These are phyloP conservation scores for Ferrisia virgata DNA, from an alignment of 2,888 invertebrate genomes.

Conservation along the genomic window DNA sequence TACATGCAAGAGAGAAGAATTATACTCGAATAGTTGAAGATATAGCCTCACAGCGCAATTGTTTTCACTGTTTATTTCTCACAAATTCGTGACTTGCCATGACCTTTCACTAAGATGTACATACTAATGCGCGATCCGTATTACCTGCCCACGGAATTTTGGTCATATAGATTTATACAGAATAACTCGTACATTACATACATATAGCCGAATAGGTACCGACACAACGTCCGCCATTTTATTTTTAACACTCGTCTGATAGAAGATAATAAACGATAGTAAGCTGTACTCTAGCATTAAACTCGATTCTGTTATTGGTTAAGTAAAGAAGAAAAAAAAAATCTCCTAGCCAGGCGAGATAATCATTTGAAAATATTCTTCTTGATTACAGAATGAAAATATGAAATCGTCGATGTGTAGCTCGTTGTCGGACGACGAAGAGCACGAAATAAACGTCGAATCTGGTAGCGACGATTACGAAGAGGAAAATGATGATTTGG, in stretches of 20 bases:
- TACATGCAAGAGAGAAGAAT: background rate
- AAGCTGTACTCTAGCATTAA: background rate
- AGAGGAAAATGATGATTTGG: constrained; percentile 45
- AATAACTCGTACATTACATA: background rate
- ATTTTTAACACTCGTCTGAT: background rate
- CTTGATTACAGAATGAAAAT: constrained; percentile 33
- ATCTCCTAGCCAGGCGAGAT: no score
- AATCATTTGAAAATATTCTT: background rate
- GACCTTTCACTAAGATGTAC: background rate
- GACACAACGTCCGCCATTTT: background rate
- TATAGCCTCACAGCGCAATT: background rate
- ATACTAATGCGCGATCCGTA: background rate
- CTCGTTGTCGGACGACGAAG: constrained; percentile 47
- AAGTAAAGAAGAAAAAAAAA: no score
- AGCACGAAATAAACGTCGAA: constrained; percentile 48
- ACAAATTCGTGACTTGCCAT: constrained; percentile 2
- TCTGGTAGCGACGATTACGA: constrained; percentile 47
- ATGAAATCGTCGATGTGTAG: constrained; percentile 44
- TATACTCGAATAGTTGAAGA: background rate
- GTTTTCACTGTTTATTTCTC: background rate
- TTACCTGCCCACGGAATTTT: background rate
- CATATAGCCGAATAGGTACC: background rate
- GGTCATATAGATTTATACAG: background rate
- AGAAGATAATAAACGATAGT: background rate
- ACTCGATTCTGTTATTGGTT: no score